Percentiles rank a stretch among this genome's conserved stretches.
These are phyloP conservation scores for Drosophila lacertosa DNA, from an alignment of 1,140 invertebrate genomes.

Conservation along the genomic window DNA sequence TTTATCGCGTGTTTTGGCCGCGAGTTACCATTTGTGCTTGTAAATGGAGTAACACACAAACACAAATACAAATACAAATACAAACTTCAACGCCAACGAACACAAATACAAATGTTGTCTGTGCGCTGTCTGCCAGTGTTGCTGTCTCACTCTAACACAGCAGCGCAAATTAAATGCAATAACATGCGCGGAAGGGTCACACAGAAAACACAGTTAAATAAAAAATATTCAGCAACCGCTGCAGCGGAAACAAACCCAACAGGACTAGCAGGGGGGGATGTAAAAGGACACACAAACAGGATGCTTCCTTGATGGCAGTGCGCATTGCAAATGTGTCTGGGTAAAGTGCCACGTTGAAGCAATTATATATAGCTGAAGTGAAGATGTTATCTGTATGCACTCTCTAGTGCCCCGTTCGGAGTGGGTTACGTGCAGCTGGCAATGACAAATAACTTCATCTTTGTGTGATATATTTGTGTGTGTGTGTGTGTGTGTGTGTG, in stretches of 20 bases:
- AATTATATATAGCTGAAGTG: slow-evolving; percentile 77
- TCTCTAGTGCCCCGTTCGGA: slow-evolving; percentile 14
- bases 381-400: slow-evolving; percentile 68
- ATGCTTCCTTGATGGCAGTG: slow-evolving; percentile 6
- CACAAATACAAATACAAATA: slow-evolving; percentile 29
- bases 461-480: slow-evolving; percentile 29
- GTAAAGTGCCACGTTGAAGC: slow-evolving; percentile 68
- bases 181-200: slow-evolving; percentile 49
- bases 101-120: slow-evolving; percentile 43
- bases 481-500: no score
- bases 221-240: slow-evolving; percentile 49
- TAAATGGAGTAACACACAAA: slow-evolving; percentile 39
- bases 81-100: slow-evolving; percentile 21
- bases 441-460: slow-evolving; percentile 68
- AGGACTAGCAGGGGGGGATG: not conserved
- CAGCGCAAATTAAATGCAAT: slow-evolving; percentile 77
- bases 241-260: slow-evolving; percentile 31
- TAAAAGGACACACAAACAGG: no score
- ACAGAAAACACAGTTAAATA: slow-evolving; percentile 47
- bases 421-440: slow-evolving; percentile 50
- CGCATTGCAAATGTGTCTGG: slow-evolving; percentile 43
- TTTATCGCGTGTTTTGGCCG: slow-evolving; percentile 71
- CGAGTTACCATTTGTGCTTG: slow-evolving; percentile 71
- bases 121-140: slow-evolving; percentile 54
- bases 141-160: slow-evolving; percentile 11